Evolutionary conservation across 2,797 vertebrate genomes (phyloP), one percentile per base, ranked within the genome.

Genomic region (Glossophaga mutica): DNA sequence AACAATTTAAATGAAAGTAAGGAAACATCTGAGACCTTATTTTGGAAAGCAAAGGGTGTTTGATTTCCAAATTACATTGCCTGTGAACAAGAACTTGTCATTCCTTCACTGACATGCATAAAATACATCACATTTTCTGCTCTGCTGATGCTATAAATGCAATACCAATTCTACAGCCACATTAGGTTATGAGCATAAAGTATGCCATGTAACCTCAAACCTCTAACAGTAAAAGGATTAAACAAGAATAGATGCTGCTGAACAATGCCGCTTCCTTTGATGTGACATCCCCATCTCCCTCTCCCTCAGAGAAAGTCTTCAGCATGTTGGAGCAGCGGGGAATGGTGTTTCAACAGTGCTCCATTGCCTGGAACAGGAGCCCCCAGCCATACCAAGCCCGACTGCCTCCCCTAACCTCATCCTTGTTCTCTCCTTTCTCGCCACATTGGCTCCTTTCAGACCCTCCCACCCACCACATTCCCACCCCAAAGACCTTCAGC

Each of bases 81-180:
- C 98, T 99, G 98, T 99, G 99, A 99, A 99, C 99, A 99, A 98
- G 98, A 98, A 99, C 98, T 99, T 98, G 98, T 99, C 98, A 99
- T 99, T 99, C 98, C 98, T 99, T 99, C 99, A 99, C 99, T 99
- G 99, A 99, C 99, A 99, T 99, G 99, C 99, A 99, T 99, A 99
- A 99, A 98, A 99, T 98, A 98, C 99, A 99, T 99, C 99, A 99
- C 98, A 98, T 99, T 99, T 99, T 99, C 98, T 99, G 99, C 99
- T 99, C 99, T 99, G 98, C 98, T 98, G 98, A 98, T 98, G 97
- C 98, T 99, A 98, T 98, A 99, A 98, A 98, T 99, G 99, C 98
- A 98, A 98, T 98, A 98, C 98, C 98, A 98, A 98, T 98, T 98
- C 98, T 98, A 98, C 97, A 99, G 97, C 98, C 98, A 98, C 96